phyloP scores from a whole-genome alignment of 1,140 invertebrate genomes.

The Chrysoperla carnea region DNA sequence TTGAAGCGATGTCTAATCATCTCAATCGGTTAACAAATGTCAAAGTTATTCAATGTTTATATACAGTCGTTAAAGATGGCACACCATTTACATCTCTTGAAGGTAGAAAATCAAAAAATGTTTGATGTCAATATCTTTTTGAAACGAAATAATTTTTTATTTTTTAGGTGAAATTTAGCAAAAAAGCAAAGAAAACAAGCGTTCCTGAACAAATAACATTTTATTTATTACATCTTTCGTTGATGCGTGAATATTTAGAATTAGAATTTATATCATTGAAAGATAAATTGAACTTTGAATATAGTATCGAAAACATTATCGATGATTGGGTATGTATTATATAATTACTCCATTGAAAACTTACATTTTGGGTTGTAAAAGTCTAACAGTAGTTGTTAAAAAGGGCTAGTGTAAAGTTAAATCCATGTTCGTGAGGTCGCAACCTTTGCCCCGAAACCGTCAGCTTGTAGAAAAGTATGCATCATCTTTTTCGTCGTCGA shows the following conservation, averaged over 20 bases:
- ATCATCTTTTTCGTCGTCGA: no score
- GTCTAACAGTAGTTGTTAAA: no score
- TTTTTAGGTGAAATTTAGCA: constrained; percentile 49
- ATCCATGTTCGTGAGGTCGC: no score
- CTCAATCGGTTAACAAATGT: no score
- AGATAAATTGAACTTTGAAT: constrained; percentile 46
- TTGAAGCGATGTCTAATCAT: no score
- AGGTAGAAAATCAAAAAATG: no score
- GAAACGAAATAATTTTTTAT: constrained; percentile 1
- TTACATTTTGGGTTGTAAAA: constrained; percentile 1
- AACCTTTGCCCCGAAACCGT: neutral
- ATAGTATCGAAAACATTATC: constrained; percentile 65
- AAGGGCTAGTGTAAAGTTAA: no score
- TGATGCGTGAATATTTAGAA: constrained; percentile 84
- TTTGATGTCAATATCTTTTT: neutral
- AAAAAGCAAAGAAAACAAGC: constrained; percentile 33
- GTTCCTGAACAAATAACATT: constrained; percentile 83
- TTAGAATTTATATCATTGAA: constrained; percentile 75
- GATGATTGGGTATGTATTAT: constrained; percentile 43
- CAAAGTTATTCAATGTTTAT: no score
- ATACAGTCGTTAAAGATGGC: no score
- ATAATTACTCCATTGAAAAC: neutral
- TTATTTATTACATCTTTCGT: constrained; percentile 77
- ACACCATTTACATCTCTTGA: no score
- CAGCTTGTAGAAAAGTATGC: constrained; percentile 2